Percentiles rank a stretch among this genome's conserved stretches.
Conservation (phyloP, 2,113 vertebrate species). For the Reinhardtius hippoglossoides region DNA sequence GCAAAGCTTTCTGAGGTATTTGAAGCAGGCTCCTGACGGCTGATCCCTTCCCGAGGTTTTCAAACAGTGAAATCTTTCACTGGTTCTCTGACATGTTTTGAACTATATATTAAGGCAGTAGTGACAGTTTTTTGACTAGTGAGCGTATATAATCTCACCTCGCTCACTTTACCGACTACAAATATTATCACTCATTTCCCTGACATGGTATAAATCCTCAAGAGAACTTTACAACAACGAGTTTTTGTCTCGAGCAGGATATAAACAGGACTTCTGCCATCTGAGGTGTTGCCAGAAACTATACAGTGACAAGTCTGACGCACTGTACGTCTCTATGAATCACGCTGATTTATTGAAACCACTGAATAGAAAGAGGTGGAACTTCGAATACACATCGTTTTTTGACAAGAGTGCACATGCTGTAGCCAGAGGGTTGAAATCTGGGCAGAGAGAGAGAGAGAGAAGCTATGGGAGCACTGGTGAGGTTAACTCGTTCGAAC, state of each 20-base stretch:
- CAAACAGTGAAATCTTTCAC: neutral
- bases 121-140: slow-evolving; percentile 27
- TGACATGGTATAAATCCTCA: slow-evolving; percentile 5
- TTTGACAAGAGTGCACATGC: slow-evolving; percentile 1
- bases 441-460: slow-evolving; percentile 8
- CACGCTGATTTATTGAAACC: neutral
- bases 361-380: neutral
- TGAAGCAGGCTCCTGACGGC: neutral
- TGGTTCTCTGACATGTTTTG: slow-evolving; percentile 1
- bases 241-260: neutral
- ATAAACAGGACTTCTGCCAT: neutral
- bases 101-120: neutral
- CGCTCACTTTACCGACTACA: neutral
- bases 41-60: slow-evolving; percentile 1
- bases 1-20: neutral
- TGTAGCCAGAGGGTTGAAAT: slow-evolving; percentile 18
- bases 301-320: neutral
- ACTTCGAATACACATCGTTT: neutral
- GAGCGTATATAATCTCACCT: slow-evolving; percentile 7
- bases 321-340: neutral
- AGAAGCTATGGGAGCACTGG: neutral
- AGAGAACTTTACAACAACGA: neutral
- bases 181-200: slow-evolving; percentile 11
- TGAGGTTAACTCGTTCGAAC: slow-evolving; percentile 19
- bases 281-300: slow-evolving; percentile 1